phyloP scores from a whole-genome alignment of 2,888 invertebrate genomes.

The Halictus quadricinctus region DNA sequence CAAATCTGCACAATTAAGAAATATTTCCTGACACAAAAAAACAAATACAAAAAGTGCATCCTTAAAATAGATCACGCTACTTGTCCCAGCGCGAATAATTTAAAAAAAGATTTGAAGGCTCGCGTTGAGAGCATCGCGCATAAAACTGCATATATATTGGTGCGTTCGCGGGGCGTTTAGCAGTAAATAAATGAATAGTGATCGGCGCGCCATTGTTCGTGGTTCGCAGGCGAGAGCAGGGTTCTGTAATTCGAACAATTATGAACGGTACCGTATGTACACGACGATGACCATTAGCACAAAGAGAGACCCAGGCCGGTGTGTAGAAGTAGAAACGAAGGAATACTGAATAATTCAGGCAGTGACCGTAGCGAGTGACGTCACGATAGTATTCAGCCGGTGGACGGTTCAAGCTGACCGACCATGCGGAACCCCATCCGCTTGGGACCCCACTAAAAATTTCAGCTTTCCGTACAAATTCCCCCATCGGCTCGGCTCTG shows the following conservation, averaged over 20 bases:
- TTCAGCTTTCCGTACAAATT: slow-evolving; percentile 68
- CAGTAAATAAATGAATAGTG: neutral
- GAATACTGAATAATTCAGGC: slow-evolving; percentile 78
- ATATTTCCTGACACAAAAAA: too few relatives aligned
- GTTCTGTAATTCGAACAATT: slow-evolving; percentile 1
- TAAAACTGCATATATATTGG: neutral
- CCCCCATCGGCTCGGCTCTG: slow-evolving; percentile 27
- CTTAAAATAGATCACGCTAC: too few relatives aligned
- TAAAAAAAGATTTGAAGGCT: too few relatives aligned
- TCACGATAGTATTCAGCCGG: slow-evolving; percentile 77
- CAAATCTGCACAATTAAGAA: too few relatives aligned
- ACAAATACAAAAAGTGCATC: too few relatives aligned
- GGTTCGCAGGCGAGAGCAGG: neutral
- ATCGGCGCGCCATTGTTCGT: neutral
- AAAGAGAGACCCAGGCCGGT: slow-evolving; percentile 30
- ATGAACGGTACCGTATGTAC: slow-evolving; percentile 11
- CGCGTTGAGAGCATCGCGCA: too few relatives aligned
- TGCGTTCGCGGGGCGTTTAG: neutral
- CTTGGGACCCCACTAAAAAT: slow-evolving; percentile 64
- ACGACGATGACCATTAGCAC: slow-evolving; percentile 47
- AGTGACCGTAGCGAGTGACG: slow-evolving; percentile 81
- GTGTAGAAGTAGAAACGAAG: slow-evolving; percentile 65
- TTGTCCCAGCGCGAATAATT: too few relatives aligned
- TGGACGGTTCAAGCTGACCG: slow-evolving; percentile 81
- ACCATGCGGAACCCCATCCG: slow-evolving; percentile 81